phyloP scores from a whole-genome alignment of 2,797 vertebrate genomes.

The Trematomus bernacchii region DNA sequence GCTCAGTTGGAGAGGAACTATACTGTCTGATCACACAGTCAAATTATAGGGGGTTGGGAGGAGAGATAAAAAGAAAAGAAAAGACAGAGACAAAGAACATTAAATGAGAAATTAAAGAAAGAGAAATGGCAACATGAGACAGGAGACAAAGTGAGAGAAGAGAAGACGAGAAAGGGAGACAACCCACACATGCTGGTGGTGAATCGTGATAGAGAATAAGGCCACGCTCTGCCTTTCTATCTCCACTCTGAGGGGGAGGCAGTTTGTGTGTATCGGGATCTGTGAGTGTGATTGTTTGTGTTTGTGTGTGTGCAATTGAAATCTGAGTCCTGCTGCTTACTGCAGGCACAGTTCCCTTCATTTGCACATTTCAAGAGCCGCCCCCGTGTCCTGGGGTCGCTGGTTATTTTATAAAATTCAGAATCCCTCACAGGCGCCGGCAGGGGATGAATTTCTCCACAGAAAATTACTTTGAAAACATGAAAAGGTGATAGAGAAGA shows the following conservation, averaged over 20 bases:
- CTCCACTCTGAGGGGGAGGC: slow-evolving; percentile 58
- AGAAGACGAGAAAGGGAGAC: slow-evolving; percentile 26
- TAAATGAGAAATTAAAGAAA: slow-evolving; percentile 28
- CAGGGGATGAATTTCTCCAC: slow-evolving; percentile 28
- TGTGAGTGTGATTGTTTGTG: neutral
- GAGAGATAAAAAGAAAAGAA: neutral
- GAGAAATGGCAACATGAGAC: slow-evolving; percentile 24
- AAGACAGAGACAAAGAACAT: neutral
- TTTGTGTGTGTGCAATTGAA: neutral
- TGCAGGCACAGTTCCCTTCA: slow-evolving; percentile 43
- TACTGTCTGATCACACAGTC: slow-evolving; percentile 7
- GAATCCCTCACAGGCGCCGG: slow-evolving; percentile 9
- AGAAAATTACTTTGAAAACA: slow-evolving; percentile 37
- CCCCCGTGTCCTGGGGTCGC: slow-evolving; percentile 33
- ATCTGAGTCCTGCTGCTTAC: slow-evolving; percentile 37
- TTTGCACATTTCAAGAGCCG: slow-evolving; percentile 55
- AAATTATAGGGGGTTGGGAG: neutral
- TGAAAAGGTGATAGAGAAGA: slow-evolving; percentile 35
- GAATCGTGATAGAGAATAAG: slow-evolving; percentile 51
- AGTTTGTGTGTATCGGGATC: slow-evolving; percentile 18
- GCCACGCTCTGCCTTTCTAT: slow-evolving; percentile 43
- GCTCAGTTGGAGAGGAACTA: neutral
- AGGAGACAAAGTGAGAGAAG: slow-evolving; percentile 20
- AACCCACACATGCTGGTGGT: slow-evolving; percentile 54
- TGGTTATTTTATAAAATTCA: slow-evolving; percentile 53